These are phyloP conservation scores for Columbina picui DNA, from an alignment of 2,113 vertebrate genomes.

Conservation along the genomic window DNA sequence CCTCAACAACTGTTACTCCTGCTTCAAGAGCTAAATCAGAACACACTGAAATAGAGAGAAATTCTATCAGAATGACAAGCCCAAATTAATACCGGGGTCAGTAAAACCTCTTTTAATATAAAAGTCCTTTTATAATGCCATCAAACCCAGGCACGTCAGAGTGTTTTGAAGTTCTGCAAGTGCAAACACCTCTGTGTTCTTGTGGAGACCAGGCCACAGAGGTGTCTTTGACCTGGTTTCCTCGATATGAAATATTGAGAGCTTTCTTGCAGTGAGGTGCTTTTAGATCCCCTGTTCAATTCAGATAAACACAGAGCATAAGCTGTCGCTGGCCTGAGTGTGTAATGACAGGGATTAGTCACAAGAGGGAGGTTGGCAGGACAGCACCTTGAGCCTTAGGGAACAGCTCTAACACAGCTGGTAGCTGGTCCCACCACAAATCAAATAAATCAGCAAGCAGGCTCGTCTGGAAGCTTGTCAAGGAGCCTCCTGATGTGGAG, in stretches of 20 bases:
- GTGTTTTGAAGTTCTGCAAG: neutral
- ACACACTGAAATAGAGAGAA: neutral
- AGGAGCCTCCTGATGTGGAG: neutral
- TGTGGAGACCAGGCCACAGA: neutral
- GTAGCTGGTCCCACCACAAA: neutral
- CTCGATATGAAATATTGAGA: accelerated
- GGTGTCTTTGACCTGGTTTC: neutral
- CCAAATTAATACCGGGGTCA: neutral
- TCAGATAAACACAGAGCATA: neutral
- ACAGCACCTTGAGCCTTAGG: neutral
- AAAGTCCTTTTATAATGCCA: neutral
- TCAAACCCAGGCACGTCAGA: neutral
- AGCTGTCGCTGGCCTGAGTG: neutral
- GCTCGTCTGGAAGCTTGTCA: neutral
- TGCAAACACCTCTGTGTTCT: neutral
- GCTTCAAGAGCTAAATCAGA: slow-evolving; percentile 21
- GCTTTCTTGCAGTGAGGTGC: neutral
- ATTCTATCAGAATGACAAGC: neutral
- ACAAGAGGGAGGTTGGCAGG: slow-evolving; percentile 43
- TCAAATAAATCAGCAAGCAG: neutral
- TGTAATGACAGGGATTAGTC: slow-evolving; percentile 36
- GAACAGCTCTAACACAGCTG: neutral
- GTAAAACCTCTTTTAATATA: neutral
- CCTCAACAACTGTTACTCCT: neutral
- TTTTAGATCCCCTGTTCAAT: neutral